phyloP scores from a whole-genome alignment of 2,797 vertebrate species.

The Danio tinwini region DNA sequence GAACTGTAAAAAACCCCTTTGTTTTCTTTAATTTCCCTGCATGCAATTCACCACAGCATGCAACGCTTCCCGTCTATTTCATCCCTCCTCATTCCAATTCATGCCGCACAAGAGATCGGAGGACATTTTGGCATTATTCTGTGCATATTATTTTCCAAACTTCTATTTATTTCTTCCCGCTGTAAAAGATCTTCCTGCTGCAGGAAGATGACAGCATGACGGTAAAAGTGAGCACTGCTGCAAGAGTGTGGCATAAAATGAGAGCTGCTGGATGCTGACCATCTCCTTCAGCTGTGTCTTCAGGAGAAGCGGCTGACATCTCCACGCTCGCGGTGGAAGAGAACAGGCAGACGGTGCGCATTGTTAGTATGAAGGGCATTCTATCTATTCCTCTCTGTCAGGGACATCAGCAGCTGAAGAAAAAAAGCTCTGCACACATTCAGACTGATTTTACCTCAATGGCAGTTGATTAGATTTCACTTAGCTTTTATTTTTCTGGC shows the following conservation, averaged over 20 bases:
- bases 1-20: too few species aligned
- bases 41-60: too few species aligned
- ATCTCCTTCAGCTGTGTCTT: conserved; percentile 32
- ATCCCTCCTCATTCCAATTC: neutral
- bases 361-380: conserved; percentile 35
- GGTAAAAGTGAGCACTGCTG: conserved; percentile 16
- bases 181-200: conserved; percentile 25
- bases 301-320: conserved; percentile 24
- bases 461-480: conserved; percentile 30
- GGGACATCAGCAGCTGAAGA: conserved; percentile 9
- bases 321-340: conserved; percentile 9
- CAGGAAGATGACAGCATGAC: conserved; percentile 28
- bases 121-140: conserved; percentile 32
- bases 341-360: conserved; percentile 31
- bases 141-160: conserved; percentile 39
- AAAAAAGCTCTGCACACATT: conserved; percentile 16
- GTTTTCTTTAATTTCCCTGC: too few species aligned
- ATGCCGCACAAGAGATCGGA: neutral
- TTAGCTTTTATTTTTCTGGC: conserved; percentile 24
- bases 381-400: conserved; percentile 26
- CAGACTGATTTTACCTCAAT: conserved; percentile 24
- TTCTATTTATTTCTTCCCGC: conserved; percentile 42
- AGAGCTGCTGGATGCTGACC: conserved; percentile 46
- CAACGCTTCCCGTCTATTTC: neutral
- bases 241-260: conserved; percentile 36